These are phyloP conservation scores for Cephus runcator DNA, from an alignment of 2,888 invertebrate species.

Conservation along the genomic window DNA sequence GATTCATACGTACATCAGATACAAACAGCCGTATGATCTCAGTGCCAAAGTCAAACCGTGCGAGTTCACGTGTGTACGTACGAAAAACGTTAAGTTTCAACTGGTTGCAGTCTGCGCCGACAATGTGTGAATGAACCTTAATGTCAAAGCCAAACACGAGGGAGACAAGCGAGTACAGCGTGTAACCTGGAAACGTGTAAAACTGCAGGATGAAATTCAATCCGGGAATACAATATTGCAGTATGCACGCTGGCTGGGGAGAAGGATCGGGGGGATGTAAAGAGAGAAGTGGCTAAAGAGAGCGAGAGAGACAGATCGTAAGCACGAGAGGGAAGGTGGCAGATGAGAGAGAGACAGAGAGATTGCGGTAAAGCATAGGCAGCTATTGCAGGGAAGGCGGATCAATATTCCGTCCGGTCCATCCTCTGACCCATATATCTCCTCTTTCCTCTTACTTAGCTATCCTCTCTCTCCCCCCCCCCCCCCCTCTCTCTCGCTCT, in stretches of 20 bases:
- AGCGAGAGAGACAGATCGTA: neutral
- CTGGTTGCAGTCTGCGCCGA: no score
- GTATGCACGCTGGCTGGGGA: neutral
- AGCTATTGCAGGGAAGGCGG: slow-evolving; percentile 39
- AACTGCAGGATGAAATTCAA: no score
- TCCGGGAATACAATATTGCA: no score
- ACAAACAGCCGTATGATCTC: no score
- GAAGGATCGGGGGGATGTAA: neutral
- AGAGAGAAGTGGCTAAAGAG: slow-evolving; percentile 7
- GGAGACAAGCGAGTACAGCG: no score
- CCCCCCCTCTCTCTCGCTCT: neutral
- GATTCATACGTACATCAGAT: no score
- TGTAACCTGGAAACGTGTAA: no score
- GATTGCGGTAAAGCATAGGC: slow-evolving; percentile 19
- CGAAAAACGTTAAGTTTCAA: no score
- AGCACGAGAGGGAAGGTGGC: slow-evolving; percentile 7
- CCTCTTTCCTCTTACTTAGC: slow-evolving; percentile 51
- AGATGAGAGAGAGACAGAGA: neutral
- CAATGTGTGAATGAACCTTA: no score
- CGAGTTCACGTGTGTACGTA: no score
- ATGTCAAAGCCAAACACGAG: no score
- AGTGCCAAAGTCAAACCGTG: no score
- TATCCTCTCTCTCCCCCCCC: slow-evolving; percentile 9
- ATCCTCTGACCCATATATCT: slow-evolving; percentile 64
- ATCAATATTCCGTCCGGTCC: slow-evolving; percentile 64